Conservation (phyloP, 1,140 invertebrate species). For the Psix sp. region DNA sequence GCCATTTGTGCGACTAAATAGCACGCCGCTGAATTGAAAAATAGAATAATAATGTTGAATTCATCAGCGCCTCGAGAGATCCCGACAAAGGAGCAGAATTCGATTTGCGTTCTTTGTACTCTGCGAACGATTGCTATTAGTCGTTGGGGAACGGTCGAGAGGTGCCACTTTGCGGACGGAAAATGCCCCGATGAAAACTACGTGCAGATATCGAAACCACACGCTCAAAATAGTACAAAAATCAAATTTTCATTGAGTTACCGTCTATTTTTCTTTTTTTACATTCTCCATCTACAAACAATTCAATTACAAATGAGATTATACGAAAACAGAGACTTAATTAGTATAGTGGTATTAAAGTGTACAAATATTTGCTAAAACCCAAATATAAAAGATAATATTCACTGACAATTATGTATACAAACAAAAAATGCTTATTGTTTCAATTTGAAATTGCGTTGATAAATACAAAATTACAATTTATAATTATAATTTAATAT, state of each 20-base stretch:
- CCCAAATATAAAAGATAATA: too few relatives aligned
- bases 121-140: slow-evolving; percentile 42
- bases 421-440: too few relatives aligned
- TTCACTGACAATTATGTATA: too few relatives aligned
- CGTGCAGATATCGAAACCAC: slow-evolving; percentile 3
- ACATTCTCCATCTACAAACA: too few relatives aligned
- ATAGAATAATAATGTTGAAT: slow-evolving; percentile 60
- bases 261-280: too few relatives aligned
- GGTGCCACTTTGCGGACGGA: slow-evolving; percentile 33
- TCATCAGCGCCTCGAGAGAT: slow-evolving; percentile 49
- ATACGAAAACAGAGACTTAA: too few relatives aligned
- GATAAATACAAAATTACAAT: too few relatives aligned
- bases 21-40: slow-evolving; percentile 52
- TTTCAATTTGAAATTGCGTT: too few relatives aligned
- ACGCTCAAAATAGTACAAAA: neutral
- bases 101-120: slow-evolving; percentile 55
- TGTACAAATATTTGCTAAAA: too few relatives aligned
- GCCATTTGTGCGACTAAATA: slow-evolving; percentile 56
- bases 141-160: slow-evolving; percentile 29
- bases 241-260: slow-evolving; percentile 3
- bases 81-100: slow-evolving; percentile 53
- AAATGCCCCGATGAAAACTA: slow-evolving; percentile 12
- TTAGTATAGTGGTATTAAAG: too few relatives aligned
- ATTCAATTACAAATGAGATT: too few relatives aligned
- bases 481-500: too few relatives aligned